These are phyloP conservation scores for Heliconius sara DNA, from an alignment of 2,888 invertebrate genomes.

Conservation along the genomic window DNA sequence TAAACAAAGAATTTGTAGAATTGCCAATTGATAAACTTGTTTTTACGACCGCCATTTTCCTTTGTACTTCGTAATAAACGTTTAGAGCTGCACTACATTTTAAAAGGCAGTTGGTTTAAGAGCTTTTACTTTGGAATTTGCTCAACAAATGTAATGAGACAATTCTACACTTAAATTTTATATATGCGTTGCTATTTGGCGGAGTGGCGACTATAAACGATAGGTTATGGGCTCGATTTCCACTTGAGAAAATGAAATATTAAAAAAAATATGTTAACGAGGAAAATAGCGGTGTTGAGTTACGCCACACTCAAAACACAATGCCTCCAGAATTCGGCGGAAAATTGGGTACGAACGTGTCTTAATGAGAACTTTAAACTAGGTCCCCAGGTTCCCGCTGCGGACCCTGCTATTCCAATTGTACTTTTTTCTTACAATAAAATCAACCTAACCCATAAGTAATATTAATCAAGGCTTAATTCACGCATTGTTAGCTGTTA, in stretches of 20 bases:
- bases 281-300: too few relatives aligned
- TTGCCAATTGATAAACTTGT: slow-evolving; percentile 30
- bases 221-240: too few relatives aligned
- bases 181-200: background rate
- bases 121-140: slow-evolving; percentile 27
- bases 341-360: too few relatives aligned
- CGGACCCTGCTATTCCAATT: too few relatives aligned
- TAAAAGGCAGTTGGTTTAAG: slow-evolving; percentile 32
- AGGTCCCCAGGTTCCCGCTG: too few relatives aligned
- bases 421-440: slow-evolving; percentile 29
- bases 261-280: too few relatives aligned
- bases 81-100: slow-evolving; percentile 34
- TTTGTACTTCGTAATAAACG: slow-evolving; percentile 31
- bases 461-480: slow-evolving; percentile 47
- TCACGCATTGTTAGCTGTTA: slow-evolving; percentile 48
- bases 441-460: slow-evolving; percentile 32
- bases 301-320: too few relatives aligned
- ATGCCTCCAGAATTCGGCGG: accelerated
- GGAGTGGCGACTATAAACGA: too few relatives aligned
- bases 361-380: too few relatives aligned
- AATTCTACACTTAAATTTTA: slow-evolving; percentile 3
- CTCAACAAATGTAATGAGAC: slow-evolving; percentile 24
- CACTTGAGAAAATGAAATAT: too few relatives aligned
- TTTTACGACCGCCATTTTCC: slow-evolving; percentile 30
- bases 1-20: slow-evolving; percentile 26